A percentile compares a stretch with the other conserved stretches of the same genome.
phyloP scores from a whole-genome alignment of 2,797 vertebrate species.

The Fundulus diaphanus region DNA sequence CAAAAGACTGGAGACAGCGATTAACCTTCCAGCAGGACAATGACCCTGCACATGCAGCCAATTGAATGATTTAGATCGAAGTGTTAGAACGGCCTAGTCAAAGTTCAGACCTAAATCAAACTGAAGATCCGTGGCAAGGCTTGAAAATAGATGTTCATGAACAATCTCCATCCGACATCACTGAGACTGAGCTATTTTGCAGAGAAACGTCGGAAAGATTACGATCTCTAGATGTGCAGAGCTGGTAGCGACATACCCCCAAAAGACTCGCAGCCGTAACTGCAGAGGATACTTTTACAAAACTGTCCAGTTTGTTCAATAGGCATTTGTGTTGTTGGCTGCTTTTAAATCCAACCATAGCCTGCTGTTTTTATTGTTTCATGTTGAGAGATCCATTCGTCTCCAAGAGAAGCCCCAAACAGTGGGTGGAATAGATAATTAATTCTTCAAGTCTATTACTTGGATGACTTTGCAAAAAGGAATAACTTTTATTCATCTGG shows the following conservation, averaged over 20 bases:
- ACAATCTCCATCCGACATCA: too few species aligned
- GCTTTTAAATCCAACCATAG: conserved; percentile 10
- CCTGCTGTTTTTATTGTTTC: not conserved
- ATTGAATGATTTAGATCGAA: not conserved
- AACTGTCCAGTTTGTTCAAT: not conserved
- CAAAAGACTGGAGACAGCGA: not conserved
- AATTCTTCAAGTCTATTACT: not conserved
- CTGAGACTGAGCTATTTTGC: not conserved
- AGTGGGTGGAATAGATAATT: not conserved
- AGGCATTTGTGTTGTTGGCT: not conserved
- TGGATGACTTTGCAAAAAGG: conserved; percentile 5
- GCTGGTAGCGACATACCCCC: too few species aligned
- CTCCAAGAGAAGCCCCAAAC: not conserved
- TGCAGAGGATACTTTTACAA: not conserved
- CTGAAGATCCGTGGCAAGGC: too few species aligned
- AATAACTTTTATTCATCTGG: not conserved
- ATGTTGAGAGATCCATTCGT: not conserved
- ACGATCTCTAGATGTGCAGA: not conserved
- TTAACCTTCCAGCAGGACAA: not conserved
- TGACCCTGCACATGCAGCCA: not conserved
- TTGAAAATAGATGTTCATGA: too few species aligned
- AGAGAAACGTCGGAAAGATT: not conserved
- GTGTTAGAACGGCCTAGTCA: not conserved
- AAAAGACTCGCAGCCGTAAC: too few species aligned
- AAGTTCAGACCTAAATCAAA: too few species aligned